Evolutionary conservation across 2,113 vertebrate genomes (phyloP), one percentile per base, ranked within the genome.

Genomic region (Indri indri): DNA sequence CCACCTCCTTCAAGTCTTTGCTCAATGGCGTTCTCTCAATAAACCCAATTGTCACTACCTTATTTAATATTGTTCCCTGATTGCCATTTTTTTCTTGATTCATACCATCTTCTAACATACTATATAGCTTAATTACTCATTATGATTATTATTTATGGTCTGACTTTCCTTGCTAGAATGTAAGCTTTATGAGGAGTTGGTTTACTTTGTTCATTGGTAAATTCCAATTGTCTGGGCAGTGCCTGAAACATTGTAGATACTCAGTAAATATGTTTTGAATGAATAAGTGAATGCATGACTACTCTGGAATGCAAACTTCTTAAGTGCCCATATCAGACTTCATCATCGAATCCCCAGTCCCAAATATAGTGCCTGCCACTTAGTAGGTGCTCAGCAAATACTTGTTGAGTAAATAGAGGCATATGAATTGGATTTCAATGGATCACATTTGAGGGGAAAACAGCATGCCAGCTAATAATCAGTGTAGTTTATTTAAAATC

Each of bases 401-500:
- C 27, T 57, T 81, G 5, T 52, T 68, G 34, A 95, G 23, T 92
- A 63, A 80, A 65, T 59, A 40, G 34, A 87, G 84, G 32, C 8
- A 45, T 70, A 16, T 42, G 54, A 88, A 45, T 76, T 91, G 6
- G 16, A 45, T 88, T 90, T 88, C 54, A 93, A 17, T 96, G 25
- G 42, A 8, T 83, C 25, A 70, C n/a, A 40, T 68, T 96, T 27
- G 59, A 86, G 32, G 30, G 63, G 25, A 22, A 4, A 34, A 96
- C 27, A 92, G 10, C 30, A 45, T 54, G 73, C 77, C 86, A 95
- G 50, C 77, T 97, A 98, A 97, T 86, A 90, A 83, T 94, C 87
- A 92, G 42, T 70, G 32, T 42, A 40, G 66, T 97, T 97, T 95
- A 83, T 83, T 88, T 94, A 87, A 94, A 96, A 83, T 61, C 45